phyloP scores from a whole-genome alignment of 2,888 invertebrate genomes.

The Xanthia icteritia region DNA sequence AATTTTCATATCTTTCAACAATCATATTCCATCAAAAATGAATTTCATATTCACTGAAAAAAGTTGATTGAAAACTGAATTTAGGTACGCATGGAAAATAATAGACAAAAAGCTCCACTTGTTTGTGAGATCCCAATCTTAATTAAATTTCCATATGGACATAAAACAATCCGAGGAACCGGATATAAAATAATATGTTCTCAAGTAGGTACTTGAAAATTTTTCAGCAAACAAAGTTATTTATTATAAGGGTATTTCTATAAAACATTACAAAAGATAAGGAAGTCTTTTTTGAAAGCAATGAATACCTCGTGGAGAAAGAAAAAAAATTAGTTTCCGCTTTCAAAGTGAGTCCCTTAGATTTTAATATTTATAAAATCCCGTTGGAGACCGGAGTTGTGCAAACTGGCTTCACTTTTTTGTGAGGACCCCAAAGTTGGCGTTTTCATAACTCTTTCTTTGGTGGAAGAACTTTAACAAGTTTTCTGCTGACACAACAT shows the following conservation, averaged over 20 bases:
- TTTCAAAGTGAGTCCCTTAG: constrained; percentile 79
- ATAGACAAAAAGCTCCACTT: constrained; percentile 13
- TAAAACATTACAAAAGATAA: constrained; percentile 58
- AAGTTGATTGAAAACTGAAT: constrained; percentile 33
- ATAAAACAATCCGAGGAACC: constrained; percentile 25
- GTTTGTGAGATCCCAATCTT: constrained; percentile 11
- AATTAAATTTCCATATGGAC: constrained; percentile 52
- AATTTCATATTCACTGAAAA: constrained; percentile 18
- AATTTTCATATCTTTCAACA: constrained; percentile 46
- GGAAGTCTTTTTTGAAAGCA: constrained; percentile 68
- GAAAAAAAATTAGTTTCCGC: constrained; percentile 80
- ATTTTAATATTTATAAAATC: constrained; percentile 87
- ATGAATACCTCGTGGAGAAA: constrained; percentile 77
- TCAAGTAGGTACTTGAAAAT: constrained; percentile 6
- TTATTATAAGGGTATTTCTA: constrained; percentile 51
- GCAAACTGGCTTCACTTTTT: constrained; percentile 82
- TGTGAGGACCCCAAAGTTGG: constrained; percentile 83
- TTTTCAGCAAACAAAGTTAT: constrained; percentile 49
- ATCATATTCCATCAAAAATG: constrained; percentile 24
- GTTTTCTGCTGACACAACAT: constrained; percentile 84
- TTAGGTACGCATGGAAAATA: constrained; percentile 23
- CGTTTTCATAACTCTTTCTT: constrained; percentile 88
- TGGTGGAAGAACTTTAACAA: constrained; percentile 83
- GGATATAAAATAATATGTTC: constrained; percentile 25
- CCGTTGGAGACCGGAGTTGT: constrained; percentile 82